Evolutionary conservation across 2,888 invertebrate species (phyloP), one percentile per base, ranked within the genome.

Genomic region (Sarcophaga carnaria): DNA sequence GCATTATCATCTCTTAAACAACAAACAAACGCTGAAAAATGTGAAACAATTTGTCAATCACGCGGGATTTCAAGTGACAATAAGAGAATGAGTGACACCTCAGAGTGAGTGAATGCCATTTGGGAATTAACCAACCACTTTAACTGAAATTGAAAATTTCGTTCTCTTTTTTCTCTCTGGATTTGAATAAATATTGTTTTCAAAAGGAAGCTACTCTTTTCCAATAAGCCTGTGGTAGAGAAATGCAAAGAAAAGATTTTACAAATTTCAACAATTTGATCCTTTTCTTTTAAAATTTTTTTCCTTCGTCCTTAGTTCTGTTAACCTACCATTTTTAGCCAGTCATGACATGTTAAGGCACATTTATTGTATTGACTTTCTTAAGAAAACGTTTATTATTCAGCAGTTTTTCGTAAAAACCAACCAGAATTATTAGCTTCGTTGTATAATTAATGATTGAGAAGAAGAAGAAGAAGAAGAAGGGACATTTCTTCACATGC

Each of bases 1-100:
- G 77, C 77, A 80, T 27, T 75, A 76, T 70, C 22, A 37, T 66
- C 45, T 12, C 66, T 54, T 60, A 63, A 75, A 76, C 54, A 81
- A 62, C 62, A 81, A 69, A 69, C 49, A 60, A 66, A 20, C 67
- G 17, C 59, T 69, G 14, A 63, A 70, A 63, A 45, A 76, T 77
- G 74, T 62, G 75, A 80, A 84, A 84, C 87, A 84, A 86, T 87
- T 87, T 87, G 84, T 87, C 87, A 87, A 87, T 87, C 87, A 84
- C 22, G 62, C 49, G 59, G 81, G 75, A 81, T 81, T 84, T 75
- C 67, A 87, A 87, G 81, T 86, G 86, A 83, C 83, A 86, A 81
- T 83, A 83, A 81, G 81, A 80, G 67, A 69, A 74, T 83, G 74
- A 86, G 62, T 80, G 77, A 72, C 80, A 86, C 67, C 76, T 70